A percentile compares a stretch with the other conserved stretches of the same genome.
phyloP scores from a whole-genome alignment of 2,888 invertebrate genomes.

The Agriopis aurantiaria region DNA sequence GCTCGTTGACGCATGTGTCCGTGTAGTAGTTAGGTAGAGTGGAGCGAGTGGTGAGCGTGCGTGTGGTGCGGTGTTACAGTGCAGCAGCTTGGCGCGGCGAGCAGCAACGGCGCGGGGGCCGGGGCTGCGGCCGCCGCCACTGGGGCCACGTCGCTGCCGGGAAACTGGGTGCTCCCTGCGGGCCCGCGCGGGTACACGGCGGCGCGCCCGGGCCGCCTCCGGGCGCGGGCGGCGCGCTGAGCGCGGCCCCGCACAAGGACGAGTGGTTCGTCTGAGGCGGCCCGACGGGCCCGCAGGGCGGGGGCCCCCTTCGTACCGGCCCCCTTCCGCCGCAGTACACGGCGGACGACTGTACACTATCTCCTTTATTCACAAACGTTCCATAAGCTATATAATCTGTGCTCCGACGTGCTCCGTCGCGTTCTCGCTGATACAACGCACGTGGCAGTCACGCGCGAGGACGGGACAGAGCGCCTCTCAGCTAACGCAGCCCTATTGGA shows the following conservation, averaged over 20 bases:
- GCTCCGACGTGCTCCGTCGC: not conserved
- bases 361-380: constrained; percentile 3
- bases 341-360: constrained; percentile 11
- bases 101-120: constrained; percentile 86
- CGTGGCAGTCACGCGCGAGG: not conserved
- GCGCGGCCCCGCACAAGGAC: constrained; percentile 94
- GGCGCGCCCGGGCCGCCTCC: constrained; percentile 96
- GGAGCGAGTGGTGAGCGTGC: too few species aligned
- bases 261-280: constrained; percentile 94
- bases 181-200: constrained; percentile 90
- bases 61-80: constrained; percentile 82
- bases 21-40: too few species aligned
- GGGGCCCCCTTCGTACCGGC: constrained; percentile 71
- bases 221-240: constrained; percentile 96
- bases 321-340: constrained; percentile 54
- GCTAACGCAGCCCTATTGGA: not conserved
- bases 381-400: not conserved
- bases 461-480: not conserved
- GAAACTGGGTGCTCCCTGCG: constrained; percentile 99
- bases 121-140: constrained; percentile 85
- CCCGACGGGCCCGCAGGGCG: constrained; percentile 78
- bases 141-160: constrained; percentile 88
- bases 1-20: too few species aligned
- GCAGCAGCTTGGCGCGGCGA: constrained; percentile 88
- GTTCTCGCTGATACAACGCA: not conserved